phyloP scores from a whole-genome alignment of 2,797 vertebrate genomes.

The Aldrovandia affinis region DNA sequence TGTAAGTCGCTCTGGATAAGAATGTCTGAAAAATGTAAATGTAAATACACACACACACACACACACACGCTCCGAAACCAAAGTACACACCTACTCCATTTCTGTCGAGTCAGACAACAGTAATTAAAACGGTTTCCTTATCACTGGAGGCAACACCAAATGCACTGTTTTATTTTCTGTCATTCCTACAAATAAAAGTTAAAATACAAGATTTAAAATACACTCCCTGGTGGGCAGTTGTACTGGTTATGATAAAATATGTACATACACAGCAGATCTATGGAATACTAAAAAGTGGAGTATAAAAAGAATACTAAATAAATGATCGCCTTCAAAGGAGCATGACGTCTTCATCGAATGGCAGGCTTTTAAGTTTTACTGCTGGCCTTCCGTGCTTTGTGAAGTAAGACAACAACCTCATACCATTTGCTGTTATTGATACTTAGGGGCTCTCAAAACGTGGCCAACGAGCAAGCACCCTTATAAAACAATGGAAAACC shows the following conservation, averaged over 20 bases:
- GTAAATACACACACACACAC: constrained; percentile 6
- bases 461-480: constrained; percentile 10
- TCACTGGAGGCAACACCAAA: constrained; percentile 26
- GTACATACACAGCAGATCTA: background rate
- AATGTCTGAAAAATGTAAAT: background rate
- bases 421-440: background rate
- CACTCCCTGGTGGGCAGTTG: background rate
- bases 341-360: background rate
- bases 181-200: constrained; percentile 27
- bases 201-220: constrained; percentile 24
- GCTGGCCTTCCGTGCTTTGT: background rate
- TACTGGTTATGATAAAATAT: background rate
- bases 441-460: constrained; percentile 9
- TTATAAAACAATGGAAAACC: background rate
- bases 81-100: background rate
- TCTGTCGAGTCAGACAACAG: constrained; percentile 33
- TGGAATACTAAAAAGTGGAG: background rate
- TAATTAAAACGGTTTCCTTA: constrained; percentile 37
- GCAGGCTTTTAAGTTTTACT: background rate
- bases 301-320: background rate
- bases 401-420: background rate
- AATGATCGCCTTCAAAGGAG: background rate
- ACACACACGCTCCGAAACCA: background rate
- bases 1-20: too few relatives aligned
- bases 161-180: constrained; percentile 32